phyloP scores from a whole-genome alignment of 1,140 invertebrate genomes.

The Bathynomus jamesi region DNA sequence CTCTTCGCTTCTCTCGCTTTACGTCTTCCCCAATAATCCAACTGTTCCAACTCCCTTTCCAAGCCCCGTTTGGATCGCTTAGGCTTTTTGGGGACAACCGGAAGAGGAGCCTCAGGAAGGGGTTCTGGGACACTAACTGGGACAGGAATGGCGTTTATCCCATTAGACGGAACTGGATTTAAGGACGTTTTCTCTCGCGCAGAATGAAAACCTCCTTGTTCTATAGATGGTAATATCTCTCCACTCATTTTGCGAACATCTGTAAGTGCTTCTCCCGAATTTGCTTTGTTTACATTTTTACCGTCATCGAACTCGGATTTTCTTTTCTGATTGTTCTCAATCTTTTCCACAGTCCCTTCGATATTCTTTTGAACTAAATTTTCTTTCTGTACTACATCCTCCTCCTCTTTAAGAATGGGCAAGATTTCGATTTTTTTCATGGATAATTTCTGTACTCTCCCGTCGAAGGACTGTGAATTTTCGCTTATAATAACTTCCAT shows the following conservation, averaged over 20 bases:
- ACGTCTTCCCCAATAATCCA: conserved; percentile 34
- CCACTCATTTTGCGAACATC: background rate
- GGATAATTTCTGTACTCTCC: no score
- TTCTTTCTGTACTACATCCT: background rate
- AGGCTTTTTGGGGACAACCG: background rate
- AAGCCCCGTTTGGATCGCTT: conserved; percentile 29
- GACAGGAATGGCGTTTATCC: background rate
- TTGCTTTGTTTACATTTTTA: no score
- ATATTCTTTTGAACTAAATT: background rate
- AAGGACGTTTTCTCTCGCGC: background rate
- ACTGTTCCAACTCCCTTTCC: conserved; percentile 34
- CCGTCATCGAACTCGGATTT: no score
- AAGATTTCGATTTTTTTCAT: background rate
- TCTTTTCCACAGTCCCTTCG: background rate
- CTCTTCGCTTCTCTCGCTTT: conserved; percentile 29
- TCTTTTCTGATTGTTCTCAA: no score
- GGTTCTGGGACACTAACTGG: background rate
- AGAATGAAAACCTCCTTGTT: background rate
- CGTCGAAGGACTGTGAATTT: no score
- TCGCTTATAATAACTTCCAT: background rate
- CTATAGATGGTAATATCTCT: background rate
- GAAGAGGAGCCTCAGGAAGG: background rate
- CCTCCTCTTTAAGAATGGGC: background rate
- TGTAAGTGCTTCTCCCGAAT: background rate
- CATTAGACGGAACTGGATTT: background rate